Evolutionary conservation across 2,888 invertebrate genomes (phyloP), one percentile per base, ranked within the genome.

Genomic region (Aspidiotus destructor): DNA sequence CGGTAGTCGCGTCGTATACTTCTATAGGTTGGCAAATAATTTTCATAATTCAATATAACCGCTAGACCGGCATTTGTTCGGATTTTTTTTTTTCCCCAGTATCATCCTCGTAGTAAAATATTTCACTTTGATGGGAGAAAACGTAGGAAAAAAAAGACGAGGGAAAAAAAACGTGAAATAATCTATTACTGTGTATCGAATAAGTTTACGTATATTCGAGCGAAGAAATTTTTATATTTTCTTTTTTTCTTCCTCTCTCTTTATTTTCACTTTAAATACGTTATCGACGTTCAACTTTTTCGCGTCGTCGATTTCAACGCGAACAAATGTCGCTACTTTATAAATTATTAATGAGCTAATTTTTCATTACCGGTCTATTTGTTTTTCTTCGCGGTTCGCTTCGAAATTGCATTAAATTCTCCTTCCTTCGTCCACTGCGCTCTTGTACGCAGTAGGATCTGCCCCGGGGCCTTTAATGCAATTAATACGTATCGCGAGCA

Each of bases 281-380:
- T n/a, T 55, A 64, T 54, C 53, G 41, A 63, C 58, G 13, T 55
- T 15, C n/a, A n/a, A 55, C 55, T 17, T 17, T 40, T 17, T 15
- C 28, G 28, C 28, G 28, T 28, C 28, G 28, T 28, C 40, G 67
- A 67, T 67, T 58, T 67, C 60, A 58, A 67, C 48, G 67, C 58
- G 58, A 60, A 67, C 67, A 67, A 67, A 67, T 67, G 67, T 67
- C 67, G 67, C 67, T 55, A 58, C 57, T 62, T 62, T 60, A 67
- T 67, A 67, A 67, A 67, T 67, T 58, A 67, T 67, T 67, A 58
- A 67, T 67, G 67, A 67, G 58, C 42, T 40, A 58, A 67, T 15
- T 55, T 65, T 28, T 28, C 28, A 28, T 28, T 28, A 28, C 28
- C 28, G 5, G 28, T 28, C 28, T 28, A 52, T 62, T 60, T 41